These are phyloP conservation scores for Meda fulgida DNA, from an alignment of 2,797 vertebrate species.

Conservation along the genomic window DNA sequence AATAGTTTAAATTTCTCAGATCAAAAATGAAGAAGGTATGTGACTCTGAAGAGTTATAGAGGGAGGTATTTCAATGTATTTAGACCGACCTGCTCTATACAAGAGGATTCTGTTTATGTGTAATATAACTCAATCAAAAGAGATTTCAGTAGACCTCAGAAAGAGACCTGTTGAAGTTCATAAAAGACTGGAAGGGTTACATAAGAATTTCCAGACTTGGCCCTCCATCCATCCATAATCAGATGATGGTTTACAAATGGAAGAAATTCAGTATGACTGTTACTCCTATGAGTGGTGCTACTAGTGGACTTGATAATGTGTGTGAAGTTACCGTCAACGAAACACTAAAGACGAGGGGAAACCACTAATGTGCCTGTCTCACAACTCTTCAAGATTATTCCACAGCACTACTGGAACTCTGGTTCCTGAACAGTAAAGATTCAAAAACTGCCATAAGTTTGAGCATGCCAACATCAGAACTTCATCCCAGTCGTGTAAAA, in stretches of 20 bases:
- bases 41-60: background rate
- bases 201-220: conserved; percentile 43
- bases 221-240: conserved; percentile 19
- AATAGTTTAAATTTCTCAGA: conserved; percentile 12
- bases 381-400: background rate
- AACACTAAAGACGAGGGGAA: background rate
- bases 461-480: conserved; percentile 12
- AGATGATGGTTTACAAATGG: conserved; percentile 25
- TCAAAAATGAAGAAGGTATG: background rate
- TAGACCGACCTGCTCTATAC: background rate
- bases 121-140: conserved; percentile 34
- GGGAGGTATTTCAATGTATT: background rate
- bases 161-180: conserved; percentile 29
- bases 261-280: conserved; percentile 18
- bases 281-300: background rate
- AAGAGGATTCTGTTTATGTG: conserved; percentile 9
- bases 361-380: background rate
- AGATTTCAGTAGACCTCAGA: conserved; percentile 19
- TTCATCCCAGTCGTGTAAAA: conserved; percentile 15
- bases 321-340: background rate
- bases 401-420: conserved; percentile 3
- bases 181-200: conserved; percentile 27
- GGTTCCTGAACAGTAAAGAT: background rate
- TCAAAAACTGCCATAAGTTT: background rate
- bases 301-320: background rate